Base-by-base conservation (phyloP, 1,140 invertebrate genomes). In the Pentalonia nigronervosa region DNA sequence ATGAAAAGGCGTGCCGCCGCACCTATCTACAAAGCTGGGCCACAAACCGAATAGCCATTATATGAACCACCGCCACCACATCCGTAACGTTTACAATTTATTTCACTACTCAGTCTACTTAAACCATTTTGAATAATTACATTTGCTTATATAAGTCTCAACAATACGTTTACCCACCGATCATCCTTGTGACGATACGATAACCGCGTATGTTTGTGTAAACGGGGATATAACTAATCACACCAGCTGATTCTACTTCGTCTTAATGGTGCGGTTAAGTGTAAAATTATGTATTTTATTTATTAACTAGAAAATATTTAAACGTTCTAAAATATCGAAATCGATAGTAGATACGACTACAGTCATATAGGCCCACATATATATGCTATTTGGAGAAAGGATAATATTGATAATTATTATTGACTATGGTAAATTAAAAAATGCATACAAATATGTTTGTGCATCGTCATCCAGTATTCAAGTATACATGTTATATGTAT, bases 251-350 rank as follows among this genome's bases (percentile, higher is more conserved):
- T 67, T 67, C 11, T 67, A 67, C 25, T n/a, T 76, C 30, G 30
- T 67, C 60, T 67, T 0, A 14, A n/a, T 17, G 14, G 30, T 17
- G 1, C 6, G n/a, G n/a, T 17, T n/a, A 17, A n/a, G 60, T 76
- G n/a, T n/a, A 76, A 34, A 76, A 76, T n/a, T 76, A 76, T 76
- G 60, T 76, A 76, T 76, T n/a, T n/a, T n/a, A n/a, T 76, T 76
- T 17, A 67, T 67, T 67, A n/a, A 76, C n/a, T 76, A 34, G 14
- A 67, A 67, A 67, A 14, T 14, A 67, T 9, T 30, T 67, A 67
- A 4, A 67, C 25, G 11, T 76, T 7, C 4, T n/a, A 2, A 17
- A 76, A 76, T 30, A 2, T 76, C 60, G 9, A 76, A n/a, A n/a
- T 76, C 14, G 11, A 76, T n/a, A n/a, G 17, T n/a, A n/a, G 30